These are phyloP conservation scores for Sebastes vulpes DNA, from an alignment of 2,797 vertebrate genomes.

Conservation along the genomic window DNA sequence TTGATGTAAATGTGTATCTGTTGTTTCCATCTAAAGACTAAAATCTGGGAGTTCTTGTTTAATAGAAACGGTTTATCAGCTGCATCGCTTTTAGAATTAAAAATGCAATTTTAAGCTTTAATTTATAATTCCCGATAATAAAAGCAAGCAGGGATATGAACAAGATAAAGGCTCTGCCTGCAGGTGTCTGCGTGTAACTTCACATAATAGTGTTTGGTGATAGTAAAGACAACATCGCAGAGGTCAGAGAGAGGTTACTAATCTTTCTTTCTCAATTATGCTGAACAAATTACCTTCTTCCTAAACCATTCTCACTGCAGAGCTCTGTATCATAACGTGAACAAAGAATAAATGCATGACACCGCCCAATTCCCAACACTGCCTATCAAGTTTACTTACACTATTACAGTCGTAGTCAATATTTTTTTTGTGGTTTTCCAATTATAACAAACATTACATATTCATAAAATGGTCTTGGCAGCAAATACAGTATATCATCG, in stretches of 20 bases:
- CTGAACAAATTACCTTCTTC: constrained; percentile 19
- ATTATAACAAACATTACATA: no score
- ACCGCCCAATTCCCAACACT: background rate
- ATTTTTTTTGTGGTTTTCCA: no score
- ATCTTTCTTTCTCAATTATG: constrained; percentile 19
- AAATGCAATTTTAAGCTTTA: constrained; percentile 28
- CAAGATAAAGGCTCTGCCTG: constrained; percentile 12
- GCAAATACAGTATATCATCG: no score
- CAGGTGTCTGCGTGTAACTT: background rate
- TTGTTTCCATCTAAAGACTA: constrained; percentile 18
- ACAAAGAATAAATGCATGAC: background rate
- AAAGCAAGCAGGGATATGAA: constrained; percentile 15
- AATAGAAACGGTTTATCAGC: constrained; percentile 12
- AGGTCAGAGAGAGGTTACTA: constrained; percentile 18
- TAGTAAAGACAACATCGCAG: background rate
- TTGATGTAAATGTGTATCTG: constrained; percentile 15
- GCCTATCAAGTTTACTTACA: background rate
- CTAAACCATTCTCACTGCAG: background rate
- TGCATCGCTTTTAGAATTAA: constrained; percentile 5
- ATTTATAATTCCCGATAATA: constrained; percentile 28
- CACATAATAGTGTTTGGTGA: constrained; percentile 12
- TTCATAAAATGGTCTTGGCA: no score
- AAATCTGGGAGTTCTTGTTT: constrained; percentile 21
- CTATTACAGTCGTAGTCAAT: no score
- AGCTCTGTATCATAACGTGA: background rate